Evolutionary conservation across 2,113 vertebrate species (phyloP), one percentile per base, ranked within the genome.

Genomic region (Otis tarda): DNA sequence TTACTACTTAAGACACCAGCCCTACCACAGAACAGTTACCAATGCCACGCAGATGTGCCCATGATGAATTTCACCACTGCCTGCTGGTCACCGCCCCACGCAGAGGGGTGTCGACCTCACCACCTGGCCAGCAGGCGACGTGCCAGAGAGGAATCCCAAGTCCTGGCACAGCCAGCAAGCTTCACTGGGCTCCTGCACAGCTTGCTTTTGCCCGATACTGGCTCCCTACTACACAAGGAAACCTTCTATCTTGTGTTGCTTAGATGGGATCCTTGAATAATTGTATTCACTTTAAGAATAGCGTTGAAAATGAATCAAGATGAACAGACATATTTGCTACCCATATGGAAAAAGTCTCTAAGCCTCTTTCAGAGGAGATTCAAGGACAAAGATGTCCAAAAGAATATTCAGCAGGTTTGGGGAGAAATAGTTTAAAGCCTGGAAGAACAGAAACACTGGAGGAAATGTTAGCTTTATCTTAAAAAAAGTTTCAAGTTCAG

Each of bases 41-140:
- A 21, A 1, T 0, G 3, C 23, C 31, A 55, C 0, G 0, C 28
- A 71, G 81, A 59, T 7, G 24, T 47, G 65, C 41, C 75, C 35
- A 25, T 0, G n/a, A 43, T 4, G 5, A 64, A 33, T 25, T 14
- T 31, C 61, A 55, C 35, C 19, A 10, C 57, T 73, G 76, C 71
- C 63, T 68, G 56, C 53, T 68, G 65, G 28, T 28, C n/a, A 24
- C 52, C 22, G 64, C 59, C 59, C 53, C 30, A 35, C 23, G 9
- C 2, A 0, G 0, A 25, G 19, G 5, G 16, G 41, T 35, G 82
- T 41, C 2, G 1, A 14, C 55, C 70, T 59, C 57, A 70, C 69
- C 61, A 67, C 3, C 47, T n/a, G 41, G 35, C 39, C 2, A 2
- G 25, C 59, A 43, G 12, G 5, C 0, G 0, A 6, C 35, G 59